Evolutionary conservation across 2,113 vertebrate genomes (phyloP).

Genomic region (Tympanuchus pallidicinctus): DNA sequence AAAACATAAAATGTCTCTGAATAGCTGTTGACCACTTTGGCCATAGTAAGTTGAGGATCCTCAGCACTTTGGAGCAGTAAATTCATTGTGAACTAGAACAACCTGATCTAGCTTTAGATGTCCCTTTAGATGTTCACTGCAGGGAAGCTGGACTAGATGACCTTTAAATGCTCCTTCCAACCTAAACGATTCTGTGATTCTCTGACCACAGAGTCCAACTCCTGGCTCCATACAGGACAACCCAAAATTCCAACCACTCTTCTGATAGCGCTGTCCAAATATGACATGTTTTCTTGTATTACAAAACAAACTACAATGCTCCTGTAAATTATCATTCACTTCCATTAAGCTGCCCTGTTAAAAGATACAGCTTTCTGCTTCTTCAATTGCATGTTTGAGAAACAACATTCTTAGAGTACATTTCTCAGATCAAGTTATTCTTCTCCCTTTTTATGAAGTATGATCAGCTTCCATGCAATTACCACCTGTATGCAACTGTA

Average conservation of each 20-base stretch:
- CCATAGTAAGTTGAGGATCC: background rate
- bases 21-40: background rate
- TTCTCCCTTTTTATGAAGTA: background rate
- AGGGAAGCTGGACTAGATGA: no score
- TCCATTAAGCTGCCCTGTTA: background rate
- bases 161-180: no score
- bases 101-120: no score
- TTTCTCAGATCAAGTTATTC: background rate
- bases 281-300: background rate
- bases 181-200: no score
- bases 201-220: no score
- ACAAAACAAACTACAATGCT: background rate
- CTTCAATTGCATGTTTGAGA: background rate
- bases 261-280: no score
- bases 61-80: background rate
- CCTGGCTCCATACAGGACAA: no score
- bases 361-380: background rate
- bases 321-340: background rate
- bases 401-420: background rate
- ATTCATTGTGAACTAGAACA: background rate
- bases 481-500: background rate
- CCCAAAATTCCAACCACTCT: no score
- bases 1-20: background rate
- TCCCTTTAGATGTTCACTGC: no score
- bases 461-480: background rate